Evolutionary conservation across 2,113 vertebrate genomes (phyloP).

Genomic region (Coregonus clupeaformis): DNA sequence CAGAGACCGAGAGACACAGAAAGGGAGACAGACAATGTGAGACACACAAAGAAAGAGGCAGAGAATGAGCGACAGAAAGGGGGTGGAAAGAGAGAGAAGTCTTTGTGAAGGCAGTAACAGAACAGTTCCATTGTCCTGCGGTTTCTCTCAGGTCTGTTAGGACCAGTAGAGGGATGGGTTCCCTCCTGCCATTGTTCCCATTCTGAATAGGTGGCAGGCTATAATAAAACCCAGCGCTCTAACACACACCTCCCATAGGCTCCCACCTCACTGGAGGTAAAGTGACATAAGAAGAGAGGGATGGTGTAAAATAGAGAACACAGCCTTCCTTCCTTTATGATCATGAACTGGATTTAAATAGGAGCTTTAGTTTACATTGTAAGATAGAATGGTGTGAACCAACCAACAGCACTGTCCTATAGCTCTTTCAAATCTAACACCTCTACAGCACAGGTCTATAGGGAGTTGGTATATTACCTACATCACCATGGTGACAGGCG

Average conservation of each 20-base stretch:
- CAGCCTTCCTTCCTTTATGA: neutral
- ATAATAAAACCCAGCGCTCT: neutral
- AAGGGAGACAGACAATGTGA: neutral
- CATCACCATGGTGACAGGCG: neutral
- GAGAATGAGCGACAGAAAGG: neutral
- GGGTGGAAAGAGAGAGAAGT: neutral
- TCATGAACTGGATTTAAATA: too few species aligned
- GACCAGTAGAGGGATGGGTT: neutral
- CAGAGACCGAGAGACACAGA: neutral
- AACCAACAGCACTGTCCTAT: too few species aligned
- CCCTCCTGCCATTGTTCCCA: constrained; percentile 2
- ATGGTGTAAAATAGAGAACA: neutral
- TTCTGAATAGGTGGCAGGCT: neutral
- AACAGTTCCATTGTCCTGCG: neutral
- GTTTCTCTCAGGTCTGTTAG: neutral
- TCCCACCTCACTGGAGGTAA: neutral
- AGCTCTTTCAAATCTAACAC: neutral
- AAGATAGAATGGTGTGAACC: too few species aligned
- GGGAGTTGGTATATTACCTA: neutral
- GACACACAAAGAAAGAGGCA: neutral
- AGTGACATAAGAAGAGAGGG: neutral
- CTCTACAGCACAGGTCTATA: neutral
- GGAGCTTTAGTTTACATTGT: too few species aligned
- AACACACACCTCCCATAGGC: neutral
- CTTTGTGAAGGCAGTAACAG: neutral